phyloP scores from a whole-genome alignment of 2,888 invertebrate genomes.

The Notodonta dromedarius region DNA sequence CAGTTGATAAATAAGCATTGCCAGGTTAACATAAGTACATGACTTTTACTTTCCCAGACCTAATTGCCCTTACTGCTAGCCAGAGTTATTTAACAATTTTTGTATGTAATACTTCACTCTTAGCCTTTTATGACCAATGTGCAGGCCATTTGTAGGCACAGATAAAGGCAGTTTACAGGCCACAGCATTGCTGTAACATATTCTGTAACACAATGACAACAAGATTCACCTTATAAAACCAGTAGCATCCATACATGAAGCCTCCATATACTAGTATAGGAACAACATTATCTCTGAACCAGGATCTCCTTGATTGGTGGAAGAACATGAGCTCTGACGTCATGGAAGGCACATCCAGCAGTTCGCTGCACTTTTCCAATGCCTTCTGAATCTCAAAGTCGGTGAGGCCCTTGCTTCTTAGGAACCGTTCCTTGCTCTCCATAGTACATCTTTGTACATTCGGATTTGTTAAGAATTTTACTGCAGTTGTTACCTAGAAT shows the following conservation, averaged over 20 bases:
- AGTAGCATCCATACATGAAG: conserved; percentile 90
- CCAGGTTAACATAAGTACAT: too few species aligned
- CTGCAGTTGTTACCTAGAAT: conserved; percentile 91
- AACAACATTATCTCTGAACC: conserved; percentile 88
- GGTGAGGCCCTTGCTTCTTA: conserved; percentile 90
- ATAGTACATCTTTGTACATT: conserved; percentile 91
- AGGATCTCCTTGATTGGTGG: conserved; percentile 63
- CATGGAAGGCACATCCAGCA: conserved; percentile 66
- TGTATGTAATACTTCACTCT: too few species aligned
- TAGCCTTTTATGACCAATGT: too few species aligned
- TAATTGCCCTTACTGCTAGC: too few species aligned
- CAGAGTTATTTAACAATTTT: too few species aligned
- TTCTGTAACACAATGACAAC: conserved; percentile 1
- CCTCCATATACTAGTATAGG: conserved; percentile 90
- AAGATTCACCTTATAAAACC: conserved; percentile 90
- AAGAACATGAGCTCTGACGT: conserved; percentile 74
- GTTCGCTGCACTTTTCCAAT: conserved; percentile 86
- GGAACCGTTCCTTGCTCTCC: conserved; percentile 91
- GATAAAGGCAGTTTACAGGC: too few species aligned
- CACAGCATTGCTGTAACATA: background rate
- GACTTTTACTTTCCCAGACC: too few species aligned
- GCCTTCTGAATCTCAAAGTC: conserved; percentile 90
- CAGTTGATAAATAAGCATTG: too few species aligned
- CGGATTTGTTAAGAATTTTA: conserved; percentile 94
- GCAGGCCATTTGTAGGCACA: too few species aligned